A percentile compares a stretch with the other conserved stretches of the same genome.
Conservation (phyloP, 1,140 invertebrate genomes). For the Sarcophaga peregrina region DNA sequence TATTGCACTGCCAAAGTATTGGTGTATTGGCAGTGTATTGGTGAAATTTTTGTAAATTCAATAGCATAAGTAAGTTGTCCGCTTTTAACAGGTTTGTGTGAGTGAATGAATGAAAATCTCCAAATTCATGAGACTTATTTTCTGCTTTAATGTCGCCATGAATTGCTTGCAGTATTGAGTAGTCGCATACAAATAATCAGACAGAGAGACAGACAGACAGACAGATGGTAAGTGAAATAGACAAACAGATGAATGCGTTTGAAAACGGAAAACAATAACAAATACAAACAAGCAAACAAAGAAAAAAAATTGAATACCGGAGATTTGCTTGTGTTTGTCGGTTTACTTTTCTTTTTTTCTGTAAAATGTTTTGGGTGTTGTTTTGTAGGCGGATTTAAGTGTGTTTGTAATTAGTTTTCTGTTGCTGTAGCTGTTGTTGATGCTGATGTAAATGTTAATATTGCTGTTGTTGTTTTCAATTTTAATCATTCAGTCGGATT, state of each 20-base stretch:
- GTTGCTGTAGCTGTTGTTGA: neutral
- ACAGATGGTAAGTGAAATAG: too few species aligned
- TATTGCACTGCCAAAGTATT: neutral
- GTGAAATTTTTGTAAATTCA: constrained; percentile 1
- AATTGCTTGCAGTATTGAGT: neutral
- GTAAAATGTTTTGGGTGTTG: constrained; percentile 24
- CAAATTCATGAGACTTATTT: neutral
- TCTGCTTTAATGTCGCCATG: neutral
- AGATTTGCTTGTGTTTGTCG: constrained; percentile 11
- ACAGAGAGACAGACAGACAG: neutral
- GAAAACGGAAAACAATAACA: neutral
- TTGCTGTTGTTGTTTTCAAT: neutral
- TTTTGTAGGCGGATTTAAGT: constrained; percentile 40
- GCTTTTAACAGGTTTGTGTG: neutral
- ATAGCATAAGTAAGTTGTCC: neutral
- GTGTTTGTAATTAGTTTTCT: constrained; percentile 40
- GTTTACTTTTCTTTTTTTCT: neutral
- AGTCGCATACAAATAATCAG: neutral
- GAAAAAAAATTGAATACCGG: neutral
- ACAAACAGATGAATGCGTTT: neutral
- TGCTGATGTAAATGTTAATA: neutral
- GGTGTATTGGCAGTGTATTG: neutral
- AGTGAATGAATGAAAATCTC: neutral
- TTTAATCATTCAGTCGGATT: constrained; percentile 12
- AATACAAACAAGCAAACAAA: neutral